Evolutionary conservation across 2,888 invertebrate species (phyloP).

Genomic region (Acleris laterana): DNA sequence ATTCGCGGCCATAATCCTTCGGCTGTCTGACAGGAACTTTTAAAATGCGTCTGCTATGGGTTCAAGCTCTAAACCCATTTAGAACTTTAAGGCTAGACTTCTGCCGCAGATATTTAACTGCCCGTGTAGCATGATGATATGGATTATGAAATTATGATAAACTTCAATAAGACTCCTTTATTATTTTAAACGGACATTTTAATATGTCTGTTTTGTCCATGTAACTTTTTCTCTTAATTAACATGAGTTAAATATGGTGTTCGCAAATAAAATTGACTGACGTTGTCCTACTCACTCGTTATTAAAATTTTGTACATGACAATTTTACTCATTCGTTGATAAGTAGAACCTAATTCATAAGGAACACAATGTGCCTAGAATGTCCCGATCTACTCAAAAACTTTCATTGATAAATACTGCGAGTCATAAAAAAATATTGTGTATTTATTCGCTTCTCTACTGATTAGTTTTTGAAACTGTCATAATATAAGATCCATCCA

Average conservation of each 20-base stretch:
- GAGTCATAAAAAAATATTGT: too few relatives aligned
- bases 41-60: too few relatives aligned
- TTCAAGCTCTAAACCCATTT: too few relatives aligned
- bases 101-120: too few relatives aligned
- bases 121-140: neutral
- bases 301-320: conserved; percentile 12
- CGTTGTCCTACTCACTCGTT: conserved; percentile 15
- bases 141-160: neutral
- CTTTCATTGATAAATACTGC: neutral
- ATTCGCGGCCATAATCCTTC: too few relatives aligned
- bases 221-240: neutral
- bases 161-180: neutral
- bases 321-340: conserved; percentile 32
- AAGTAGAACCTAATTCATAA: conserved; percentile 30
- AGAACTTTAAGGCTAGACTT: too few relatives aligned
- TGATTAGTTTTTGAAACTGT: too few relatives aligned
- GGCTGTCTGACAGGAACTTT: too few relatives aligned
- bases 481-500: too few relatives aligned
- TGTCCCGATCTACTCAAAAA: conserved; percentile 11
- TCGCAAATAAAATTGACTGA: conserved; percentile 16
- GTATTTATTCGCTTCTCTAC: too few relatives aligned
- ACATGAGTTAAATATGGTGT: neutral
- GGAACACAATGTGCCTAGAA: conserved; percentile 36
- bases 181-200: neutral
- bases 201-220: neutral